Conservation (phyloP, 2,888 invertebrate genomes). For the Mesochorus sp. region DNA sequence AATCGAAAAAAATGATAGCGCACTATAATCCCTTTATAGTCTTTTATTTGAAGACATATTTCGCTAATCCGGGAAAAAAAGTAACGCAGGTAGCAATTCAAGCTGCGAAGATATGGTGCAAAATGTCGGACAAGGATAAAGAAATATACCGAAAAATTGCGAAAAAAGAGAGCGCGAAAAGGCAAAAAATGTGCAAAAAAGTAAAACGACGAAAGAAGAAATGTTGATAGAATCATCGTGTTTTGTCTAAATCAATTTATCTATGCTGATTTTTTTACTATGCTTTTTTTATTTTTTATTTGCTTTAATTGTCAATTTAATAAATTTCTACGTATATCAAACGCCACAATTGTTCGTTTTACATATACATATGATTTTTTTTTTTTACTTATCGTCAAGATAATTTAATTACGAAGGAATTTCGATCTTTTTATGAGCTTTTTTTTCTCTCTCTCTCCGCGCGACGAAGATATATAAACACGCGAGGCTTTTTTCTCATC, state of each 20-base stretch:
- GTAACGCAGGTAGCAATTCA: constrained; percentile 71
- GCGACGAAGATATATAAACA: not conserved
- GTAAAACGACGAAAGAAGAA: constrained; percentile 47
- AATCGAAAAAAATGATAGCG: constrained; percentile 46
- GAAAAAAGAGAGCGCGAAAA: constrained; percentile 55
- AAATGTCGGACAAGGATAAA: constrained; percentile 66
- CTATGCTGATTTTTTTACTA: not conserved
- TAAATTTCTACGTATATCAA: no score
- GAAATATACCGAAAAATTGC: constrained; percentile 66
- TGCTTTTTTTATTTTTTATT: not conserved
- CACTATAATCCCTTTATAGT: constrained; percentile 73
- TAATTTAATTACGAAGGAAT: not conserved
- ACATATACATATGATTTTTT: no score
- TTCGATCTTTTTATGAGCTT: not conserved
- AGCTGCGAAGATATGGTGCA: constrained; percentile 73
- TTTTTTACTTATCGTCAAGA: not conserved
- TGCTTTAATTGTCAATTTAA: no score
- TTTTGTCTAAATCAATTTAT: not conserved
- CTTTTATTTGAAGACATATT: constrained; percentile 73
- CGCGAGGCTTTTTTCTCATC: constrained; percentile 13
- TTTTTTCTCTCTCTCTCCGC: not conserved
- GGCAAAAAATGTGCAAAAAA: constrained; percentile 41
- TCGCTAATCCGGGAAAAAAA: constrained; percentile 63
- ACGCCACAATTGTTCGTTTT: no score
- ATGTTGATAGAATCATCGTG: constrained; percentile 34